These are phyloP conservation scores for Acipenser ruthenus DNA, from an alignment of 2,797 vertebrate genomes.

Conservation along the genomic window DNA sequence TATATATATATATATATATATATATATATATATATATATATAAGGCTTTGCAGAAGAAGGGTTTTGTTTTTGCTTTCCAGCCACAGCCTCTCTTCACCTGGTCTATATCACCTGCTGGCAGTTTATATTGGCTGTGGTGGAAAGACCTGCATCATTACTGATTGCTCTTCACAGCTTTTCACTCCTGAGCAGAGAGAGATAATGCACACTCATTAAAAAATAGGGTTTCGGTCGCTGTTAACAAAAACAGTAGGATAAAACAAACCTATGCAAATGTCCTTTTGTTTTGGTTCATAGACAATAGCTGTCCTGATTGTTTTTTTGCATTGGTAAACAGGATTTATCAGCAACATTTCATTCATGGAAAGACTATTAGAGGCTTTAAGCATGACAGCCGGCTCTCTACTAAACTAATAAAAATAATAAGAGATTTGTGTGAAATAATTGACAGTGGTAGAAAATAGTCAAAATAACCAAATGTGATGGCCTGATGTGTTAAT, in stretches of 20 bases:
- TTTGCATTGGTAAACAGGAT: background rate
- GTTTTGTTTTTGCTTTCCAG: conserved; percentile 51
- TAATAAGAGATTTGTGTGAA: background rate
- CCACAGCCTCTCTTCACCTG: conserved; percentile 57
- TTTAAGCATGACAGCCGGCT: background rate
- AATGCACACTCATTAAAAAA: background rate
- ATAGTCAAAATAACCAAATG: no score
- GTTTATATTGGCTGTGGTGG: conserved; percentile 25
- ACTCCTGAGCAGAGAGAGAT: conserved; percentile 21
- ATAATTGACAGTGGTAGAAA: no score
- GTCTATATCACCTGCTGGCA: conserved; percentile 68
- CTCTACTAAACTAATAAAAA: conserved; percentile 1
- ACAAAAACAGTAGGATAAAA: no score
- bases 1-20: no score
- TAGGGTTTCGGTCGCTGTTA: no score
- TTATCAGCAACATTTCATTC: background rate
- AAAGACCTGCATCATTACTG: conserved; percentile 36
- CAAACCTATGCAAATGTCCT: no score
- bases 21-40: conserved; percentile 27
- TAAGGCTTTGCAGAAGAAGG: conserved; percentile 51
- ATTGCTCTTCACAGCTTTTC: conserved; percentile 27
- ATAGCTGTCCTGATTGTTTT: no score
- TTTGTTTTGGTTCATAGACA: no score
- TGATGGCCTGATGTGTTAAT: no score
- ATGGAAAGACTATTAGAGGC: background rate